A percentile compares a stretch with the other conserved stretches of the same genome.
These are phyloP conservation scores for Condylura cristata DNA, from an alignment of 2,113 vertebrate species.

Conservation along the genomic window DNA sequence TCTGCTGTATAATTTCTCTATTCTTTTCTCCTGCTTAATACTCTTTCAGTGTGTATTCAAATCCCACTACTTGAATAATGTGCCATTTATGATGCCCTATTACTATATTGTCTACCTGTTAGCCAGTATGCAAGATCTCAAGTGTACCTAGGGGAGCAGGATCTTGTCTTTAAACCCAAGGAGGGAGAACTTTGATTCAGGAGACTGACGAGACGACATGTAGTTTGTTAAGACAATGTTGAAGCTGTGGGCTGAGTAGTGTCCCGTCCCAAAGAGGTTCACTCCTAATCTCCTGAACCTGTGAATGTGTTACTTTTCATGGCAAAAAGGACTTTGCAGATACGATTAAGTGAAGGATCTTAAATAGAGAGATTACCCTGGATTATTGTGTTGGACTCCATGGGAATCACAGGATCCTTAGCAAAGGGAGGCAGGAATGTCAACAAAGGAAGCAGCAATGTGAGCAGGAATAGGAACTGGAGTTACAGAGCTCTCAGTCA, in stretches of 20 bases:
- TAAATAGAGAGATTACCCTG: not conserved
- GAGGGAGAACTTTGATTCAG: not conserved
- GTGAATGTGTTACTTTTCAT: not conserved
- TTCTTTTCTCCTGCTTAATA: not conserved
- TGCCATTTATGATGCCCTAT: not conserved
- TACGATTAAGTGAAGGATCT: not conserved
- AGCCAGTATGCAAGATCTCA: not conserved
- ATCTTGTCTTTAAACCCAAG: not conserved
- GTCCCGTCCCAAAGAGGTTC: not conserved
- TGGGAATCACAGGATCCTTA: not conserved
- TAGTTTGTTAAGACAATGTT: not conserved
- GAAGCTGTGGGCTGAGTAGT: not conserved
- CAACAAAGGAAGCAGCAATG: not conserved
- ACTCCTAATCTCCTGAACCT: not conserved
- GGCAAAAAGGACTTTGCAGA: not conserved
- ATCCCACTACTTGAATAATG: not conserved
- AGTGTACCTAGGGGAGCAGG: not conserved
- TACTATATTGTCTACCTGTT: not conserved
- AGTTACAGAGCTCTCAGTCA: not conserved
- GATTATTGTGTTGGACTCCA: not conserved
- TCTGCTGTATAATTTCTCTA: not conserved
- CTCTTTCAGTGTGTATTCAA: not conserved
- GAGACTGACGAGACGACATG: not conserved
- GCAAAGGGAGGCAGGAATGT: not conserved
- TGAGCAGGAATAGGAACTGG: not conserved